Percentiles rank a stretch among this genome's conserved stretches.
Evolutionary conservation across 2,113 vertebrate species (phyloP).

Genomic region (Xyliphius kryptos): DNA sequence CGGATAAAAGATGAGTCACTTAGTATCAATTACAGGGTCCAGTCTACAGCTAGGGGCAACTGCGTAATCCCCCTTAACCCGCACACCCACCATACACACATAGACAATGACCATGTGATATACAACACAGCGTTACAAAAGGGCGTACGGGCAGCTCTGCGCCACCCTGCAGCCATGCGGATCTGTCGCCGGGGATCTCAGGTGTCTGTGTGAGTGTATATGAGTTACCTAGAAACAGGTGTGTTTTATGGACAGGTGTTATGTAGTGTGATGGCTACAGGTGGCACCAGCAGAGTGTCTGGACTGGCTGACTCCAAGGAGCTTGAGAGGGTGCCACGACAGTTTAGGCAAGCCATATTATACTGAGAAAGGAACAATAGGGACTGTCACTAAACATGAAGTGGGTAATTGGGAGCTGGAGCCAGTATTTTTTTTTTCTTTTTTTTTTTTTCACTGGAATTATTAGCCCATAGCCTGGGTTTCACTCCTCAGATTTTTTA

Average conservation of each 20-base stretch:
- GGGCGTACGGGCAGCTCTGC: constrained; percentile 18
- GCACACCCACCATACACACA: constrained; percentile 61
- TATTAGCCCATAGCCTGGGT: constrained; percentile 52
- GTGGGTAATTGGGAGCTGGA: constrained; percentile 61
- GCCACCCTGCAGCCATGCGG: constrained; percentile 39
- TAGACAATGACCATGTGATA: constrained; percentile 51
- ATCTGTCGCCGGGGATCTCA: constrained; percentile 54
- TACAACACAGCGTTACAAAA: constrained; percentile 52
- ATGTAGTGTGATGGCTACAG: constrained; percentile 53
- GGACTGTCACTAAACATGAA: constrained; percentile 61
- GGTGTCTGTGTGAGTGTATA: constrained; percentile 58
- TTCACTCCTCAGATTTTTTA: constrained; percentile 42
- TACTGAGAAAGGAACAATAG: constrained; percentile 62
- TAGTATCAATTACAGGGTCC: constrained; percentile 57
- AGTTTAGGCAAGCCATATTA: constrained; percentile 57
- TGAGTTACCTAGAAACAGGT: constrained; percentile 58
- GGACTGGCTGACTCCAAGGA: constrained; percentile 64
- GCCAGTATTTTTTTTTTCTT: constrained; percentile 55
- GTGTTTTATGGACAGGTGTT: constrained; percentile 23
- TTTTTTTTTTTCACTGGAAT: constrained; percentile 36
- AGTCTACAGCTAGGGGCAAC: constrained; percentile 49
- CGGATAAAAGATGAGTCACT: constrained; percentile 53
- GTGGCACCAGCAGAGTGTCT: constrained; percentile 63
- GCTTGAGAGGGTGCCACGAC: constrained; percentile 52
- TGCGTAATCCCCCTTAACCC: constrained; percentile 58